Base-by-base conservation (phyloP, 2,888 invertebrate genomes). In the Axea sp. region DNA sequence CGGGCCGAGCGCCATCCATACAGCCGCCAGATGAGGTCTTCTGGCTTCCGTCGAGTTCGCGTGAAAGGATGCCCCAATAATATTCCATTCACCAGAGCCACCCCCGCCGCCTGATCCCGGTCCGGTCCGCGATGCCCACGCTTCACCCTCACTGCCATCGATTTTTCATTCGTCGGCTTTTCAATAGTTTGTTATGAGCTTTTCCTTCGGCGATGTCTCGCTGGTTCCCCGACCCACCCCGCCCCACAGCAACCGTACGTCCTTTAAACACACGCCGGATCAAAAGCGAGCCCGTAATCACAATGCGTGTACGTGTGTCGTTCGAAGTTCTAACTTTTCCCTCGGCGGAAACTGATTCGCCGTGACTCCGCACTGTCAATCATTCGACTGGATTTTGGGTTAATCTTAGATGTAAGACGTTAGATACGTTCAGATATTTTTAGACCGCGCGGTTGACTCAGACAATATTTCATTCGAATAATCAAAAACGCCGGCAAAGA, bases 1-100 rank as follows among this genome's bases (percentile, higher is more conserved):
- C 80, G 78, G 79, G 80, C 81, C 84, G 83, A 85, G 82, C 82
- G 53, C 81, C 80, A 84, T 85, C 86, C 85, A 83, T 83, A 83
- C 85, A 80, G 85, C 82, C 81, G 80, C 84, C 84, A 86, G 86
- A 87, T 87, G 86, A 87, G 87, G 87, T 87, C 87, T 87, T 85
- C 86, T 80, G 84, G 86, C 86, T 86, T 87, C 86, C 86, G 86
- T 82, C 82, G 86, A 86, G 85, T 86, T 86, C 87, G 86, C 85
- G 86, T 87, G 86, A 87, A 87, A 87, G 86, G 87, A 87, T 87
- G 86, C 86, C 86, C 87, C 87, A 87, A 87, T 87, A 87, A 87
- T 87, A 87, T 87, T 86, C 87, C 86, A 87, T 87, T 87, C 86
- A 87, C 81, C 81, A 80, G 85, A 83, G 78, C 82, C 77, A 68